A percentile compares a stretch with the other conserved stretches of the same genome.
phyloP scores from a whole-genome alignment of 2,113 vertebrate genomes.

The Cardinalis cardinalis region DNA sequence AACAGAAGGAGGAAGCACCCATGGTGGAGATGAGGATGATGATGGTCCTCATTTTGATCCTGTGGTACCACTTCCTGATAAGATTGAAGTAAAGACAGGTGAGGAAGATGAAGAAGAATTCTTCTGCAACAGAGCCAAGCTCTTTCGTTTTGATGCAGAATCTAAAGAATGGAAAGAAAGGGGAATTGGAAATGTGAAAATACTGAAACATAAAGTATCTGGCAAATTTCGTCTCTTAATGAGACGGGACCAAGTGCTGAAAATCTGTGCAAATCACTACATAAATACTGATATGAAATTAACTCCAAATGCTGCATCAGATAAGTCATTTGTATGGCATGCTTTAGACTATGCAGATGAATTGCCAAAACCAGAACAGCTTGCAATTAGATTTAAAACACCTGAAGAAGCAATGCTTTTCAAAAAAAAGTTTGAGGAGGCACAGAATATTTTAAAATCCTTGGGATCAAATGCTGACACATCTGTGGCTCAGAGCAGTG shows the following conservation, averaged over 20 bases:
- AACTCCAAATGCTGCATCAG: conserved; percentile 88
- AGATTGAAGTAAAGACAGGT: conserved; percentile 95
- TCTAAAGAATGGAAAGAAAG: conserved; percentile 97
- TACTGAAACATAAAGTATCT: conserved; percentile 88
- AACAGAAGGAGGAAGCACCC: conserved; percentile 84
- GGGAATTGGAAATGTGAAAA: conserved; percentile 92
- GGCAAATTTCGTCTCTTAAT: conserved; percentile 93
- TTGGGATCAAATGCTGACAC: conserved; percentile 28
- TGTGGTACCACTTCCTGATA: conserved; percentile 95
- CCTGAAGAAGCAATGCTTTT: conserved; percentile 91
- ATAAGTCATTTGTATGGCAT: conserved; percentile 96
- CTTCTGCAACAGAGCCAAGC: conserved; percentile 93
- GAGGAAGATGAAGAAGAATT: conserved; percentile 97
- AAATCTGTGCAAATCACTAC: conserved; percentile 98
- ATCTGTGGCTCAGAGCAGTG: conserved; percentile 8
- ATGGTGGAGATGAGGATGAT: conserved; percentile 87
- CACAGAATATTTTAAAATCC: conserved; percentile 75
- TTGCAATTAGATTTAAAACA: conserved; percentile 96
- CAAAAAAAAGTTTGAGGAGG: conserved; percentile 91
- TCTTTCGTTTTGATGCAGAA: conserved; percentile 91
- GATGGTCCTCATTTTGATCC: conserved; percentile 98
- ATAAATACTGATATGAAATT: conserved; percentile 91
- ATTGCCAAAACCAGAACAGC: conserved; percentile 87
- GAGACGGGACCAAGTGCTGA: conserved; percentile 95
- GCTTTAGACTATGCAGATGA: conserved; percentile 96